Evolutionary conservation across 2,888 invertebrate species (phyloP).

Genomic region (Achlya flavicornis): DNA sequence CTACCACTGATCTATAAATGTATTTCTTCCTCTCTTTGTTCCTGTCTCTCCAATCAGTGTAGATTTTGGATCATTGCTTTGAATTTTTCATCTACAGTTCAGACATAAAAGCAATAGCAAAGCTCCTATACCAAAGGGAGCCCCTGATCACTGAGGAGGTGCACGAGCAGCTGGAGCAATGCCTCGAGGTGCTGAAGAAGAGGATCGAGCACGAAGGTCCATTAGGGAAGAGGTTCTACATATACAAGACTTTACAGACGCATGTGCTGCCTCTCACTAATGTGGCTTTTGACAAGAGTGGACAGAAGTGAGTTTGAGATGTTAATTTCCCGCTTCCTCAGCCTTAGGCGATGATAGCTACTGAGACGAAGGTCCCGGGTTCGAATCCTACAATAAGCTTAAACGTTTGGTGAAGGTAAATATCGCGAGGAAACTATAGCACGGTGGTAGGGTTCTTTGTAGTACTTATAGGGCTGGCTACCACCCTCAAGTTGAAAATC

Average conservation of each 20-base stretch:
- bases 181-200: slow-evolving; percentile 85
- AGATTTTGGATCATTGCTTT: neutral
- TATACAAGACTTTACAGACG: slow-evolving; percentile 86
- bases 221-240: slow-evolving; percentile 85
- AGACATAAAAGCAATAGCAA: slow-evolving; percentile 80
- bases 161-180: slow-evolving; percentile 83
- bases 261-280: slow-evolving; percentile 89
- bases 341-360: too few relatives aligned
- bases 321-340: too few relatives aligned
- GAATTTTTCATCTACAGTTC: slow-evolving; percentile 69
- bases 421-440: too few relatives aligned
- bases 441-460: too few relatives aligned
- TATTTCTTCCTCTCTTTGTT: too few relatives aligned
- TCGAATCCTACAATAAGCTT: too few relatives aligned
- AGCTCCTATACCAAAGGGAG: slow-evolving; percentile 78
- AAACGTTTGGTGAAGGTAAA: too few relatives aligned
- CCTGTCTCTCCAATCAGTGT: too few relatives aligned
- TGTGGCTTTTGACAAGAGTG: slow-evolving; percentile 87
- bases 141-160: slow-evolving; percentile 83
- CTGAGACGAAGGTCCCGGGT: too few relatives aligned
- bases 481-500: too few relatives aligned
- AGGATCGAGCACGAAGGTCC: slow-evolving; percentile 85
- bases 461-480: too few relatives aligned
- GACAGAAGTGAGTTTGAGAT: slow-evolving; percentile 75
- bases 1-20: too few relatives aligned